Percentiles rank a stretch among this genome's conserved stretches.
Evolutionary conservation across 2,113 vertebrate genomes (phyloP).

Genomic region (Fregata magnificens): DNA sequence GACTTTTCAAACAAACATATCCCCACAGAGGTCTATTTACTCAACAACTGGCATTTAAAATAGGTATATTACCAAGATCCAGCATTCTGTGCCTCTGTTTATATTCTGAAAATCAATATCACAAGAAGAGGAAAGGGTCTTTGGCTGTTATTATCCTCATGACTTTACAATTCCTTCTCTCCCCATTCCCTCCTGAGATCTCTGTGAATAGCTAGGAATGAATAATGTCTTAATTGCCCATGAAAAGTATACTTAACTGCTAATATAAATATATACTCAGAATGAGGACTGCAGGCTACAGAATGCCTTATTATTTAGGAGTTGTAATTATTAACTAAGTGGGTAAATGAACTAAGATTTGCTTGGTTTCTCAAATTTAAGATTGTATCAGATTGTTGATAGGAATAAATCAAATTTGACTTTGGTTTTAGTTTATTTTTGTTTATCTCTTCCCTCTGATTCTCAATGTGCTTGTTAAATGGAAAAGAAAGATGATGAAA

Average conservation of each 20-base stretch:
- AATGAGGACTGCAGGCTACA: background rate
- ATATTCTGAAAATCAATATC: constrained; percentile 62
- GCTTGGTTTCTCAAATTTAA: background rate
- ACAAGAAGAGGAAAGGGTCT: background rate
- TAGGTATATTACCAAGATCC: constrained; percentile 40
- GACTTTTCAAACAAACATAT: constrained; percentile 68
- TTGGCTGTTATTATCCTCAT: background rate
- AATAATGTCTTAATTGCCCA: constrained; percentile 60
- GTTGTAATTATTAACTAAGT: constrained; percentile 29
- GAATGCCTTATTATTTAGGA: background rate
- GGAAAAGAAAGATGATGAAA: background rate
- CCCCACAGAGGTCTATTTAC: constrained; percentile 58
- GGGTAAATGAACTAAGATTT: background rate
- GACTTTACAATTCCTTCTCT: constrained; percentile 14
- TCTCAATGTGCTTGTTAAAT: background rate
- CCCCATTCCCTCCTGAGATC: background rate
- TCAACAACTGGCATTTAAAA: constrained; percentile 60
- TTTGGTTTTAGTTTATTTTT: background rate
- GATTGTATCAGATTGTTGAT: background rate
- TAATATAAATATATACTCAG: constrained; percentile 48
- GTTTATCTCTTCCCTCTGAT: background rate
- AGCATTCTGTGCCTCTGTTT: constrained; percentile 39
- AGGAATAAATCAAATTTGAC: background rate
- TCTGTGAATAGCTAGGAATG: background rate
- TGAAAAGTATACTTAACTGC: constrained; percentile 30